Percentiles rank a stretch among this genome's conserved stretches.
These are phyloP conservation scores for Nymphalis polychloros DNA, from an alignment of 2,888 invertebrate species.

Conservation along the genomic window DNA sequence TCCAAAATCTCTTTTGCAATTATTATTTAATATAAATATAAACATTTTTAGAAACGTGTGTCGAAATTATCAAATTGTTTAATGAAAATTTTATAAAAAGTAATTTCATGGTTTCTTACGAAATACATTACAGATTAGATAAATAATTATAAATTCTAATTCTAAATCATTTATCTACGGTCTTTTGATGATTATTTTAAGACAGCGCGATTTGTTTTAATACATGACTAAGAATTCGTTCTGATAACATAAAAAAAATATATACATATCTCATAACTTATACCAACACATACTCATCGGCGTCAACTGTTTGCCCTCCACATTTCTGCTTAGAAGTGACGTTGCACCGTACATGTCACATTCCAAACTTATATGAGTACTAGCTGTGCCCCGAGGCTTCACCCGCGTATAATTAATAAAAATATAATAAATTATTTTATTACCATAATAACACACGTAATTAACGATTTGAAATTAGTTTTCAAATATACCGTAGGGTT, in stretches of 20 bases:
- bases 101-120: not conserved
- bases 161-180: too few species aligned
- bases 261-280: constrained; percentile 45
- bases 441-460: too few species aligned
- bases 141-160: not conserved
- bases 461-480: too few species aligned
- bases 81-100: not conserved
- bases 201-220: not conserved
- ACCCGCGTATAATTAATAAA: too few species aligned
- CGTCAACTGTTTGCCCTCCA: constrained; percentile 50
- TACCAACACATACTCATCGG: constrained; percentile 38
- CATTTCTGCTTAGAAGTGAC: constrained; percentile 65
- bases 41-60: not conserved
- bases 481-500: too few species aligned
- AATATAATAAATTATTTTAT: too few species aligned
- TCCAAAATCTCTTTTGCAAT: not conserved
- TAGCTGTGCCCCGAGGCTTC: too few species aligned
- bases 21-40: not conserved
- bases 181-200: too few species aligned
- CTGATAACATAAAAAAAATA: not conserved
- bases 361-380: constrained; percentile 44
- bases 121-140: not conserved
- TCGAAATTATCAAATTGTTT: not conserved
- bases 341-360: constrained; percentile 52
- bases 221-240: not conserved